Evolutionary conservation across 2,888 invertebrate genomes (phyloP).

Genomic region (Minunthozetes semirufus): DNA sequence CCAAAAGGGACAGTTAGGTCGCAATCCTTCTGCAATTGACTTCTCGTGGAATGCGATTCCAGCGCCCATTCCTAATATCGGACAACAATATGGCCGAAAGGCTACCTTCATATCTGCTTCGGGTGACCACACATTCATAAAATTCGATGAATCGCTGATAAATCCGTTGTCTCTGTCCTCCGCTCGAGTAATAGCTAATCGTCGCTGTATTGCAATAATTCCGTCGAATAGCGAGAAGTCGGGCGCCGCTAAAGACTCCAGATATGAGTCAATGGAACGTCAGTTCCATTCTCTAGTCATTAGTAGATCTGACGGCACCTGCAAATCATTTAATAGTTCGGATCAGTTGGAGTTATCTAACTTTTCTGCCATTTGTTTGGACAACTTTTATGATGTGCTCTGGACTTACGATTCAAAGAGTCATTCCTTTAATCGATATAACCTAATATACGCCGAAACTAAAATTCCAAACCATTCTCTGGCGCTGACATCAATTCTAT

Average conservation of each 20-base stretch:
- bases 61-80: constrained; percentile 68
- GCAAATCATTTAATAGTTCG: constrained; percentile 69
- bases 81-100: constrained; percentile 73
- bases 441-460: constrained; percentile 68
- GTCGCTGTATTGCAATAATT: constrained; percentile 59
- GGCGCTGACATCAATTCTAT: constrained; percentile 59
- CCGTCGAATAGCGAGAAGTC: constrained; percentile 48
- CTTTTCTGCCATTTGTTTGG: constrained; percentile 71
- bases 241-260: constrained; percentile 55
- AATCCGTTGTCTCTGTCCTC: constrained; percentile 79
- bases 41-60: constrained; percentile 58
- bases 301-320: constrained; percentile 78
- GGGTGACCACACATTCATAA: constrained; percentile 91
- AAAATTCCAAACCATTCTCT: constrained; percentile 28
- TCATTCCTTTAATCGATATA: constrained; percentile 67
- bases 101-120: constrained; percentile 91
- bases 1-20: constrained; percentile 63
- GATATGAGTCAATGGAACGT: constrained; percentile 65
- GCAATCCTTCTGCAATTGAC: constrained; percentile 43
- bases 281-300: constrained; percentile 79
- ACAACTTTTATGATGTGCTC: constrained; percentile 83
- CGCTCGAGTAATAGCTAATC: constrained; percentile 81
- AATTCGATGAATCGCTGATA: constrained; percentile 84
- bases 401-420: constrained; percentile 75
- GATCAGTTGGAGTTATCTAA: constrained; percentile 74